Conservation (phyloP, 2,888 invertebrate species). For the Phorcus lineatus region DNA sequence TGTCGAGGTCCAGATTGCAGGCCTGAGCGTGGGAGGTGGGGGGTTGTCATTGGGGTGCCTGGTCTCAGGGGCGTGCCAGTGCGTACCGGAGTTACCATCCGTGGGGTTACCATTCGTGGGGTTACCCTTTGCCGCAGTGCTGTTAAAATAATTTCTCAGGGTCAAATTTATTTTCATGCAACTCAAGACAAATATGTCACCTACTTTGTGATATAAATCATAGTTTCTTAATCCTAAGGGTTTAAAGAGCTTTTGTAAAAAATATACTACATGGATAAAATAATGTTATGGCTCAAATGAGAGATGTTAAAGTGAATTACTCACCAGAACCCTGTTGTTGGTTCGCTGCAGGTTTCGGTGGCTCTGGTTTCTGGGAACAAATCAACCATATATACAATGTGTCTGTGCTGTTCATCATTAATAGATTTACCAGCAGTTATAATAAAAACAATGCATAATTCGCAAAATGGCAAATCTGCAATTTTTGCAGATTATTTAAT, state of each 20-base stretch:
- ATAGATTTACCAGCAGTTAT: no score
- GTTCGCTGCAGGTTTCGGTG: neutral
- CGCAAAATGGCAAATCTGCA: no score
- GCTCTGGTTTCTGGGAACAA: conserved; percentile 26
- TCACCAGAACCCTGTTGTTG: conserved; percentile 7
- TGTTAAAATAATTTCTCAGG: neutral
- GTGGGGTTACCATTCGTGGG: neutral
- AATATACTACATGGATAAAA: no score
- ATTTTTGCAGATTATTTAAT: no score
- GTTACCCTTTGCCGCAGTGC: neutral
- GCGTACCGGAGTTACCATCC: neutral
- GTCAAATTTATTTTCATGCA: neutral
- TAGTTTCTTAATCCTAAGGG: no score
- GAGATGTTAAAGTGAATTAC: no score
- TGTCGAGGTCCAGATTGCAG: neutral
- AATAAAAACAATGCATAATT: no score
- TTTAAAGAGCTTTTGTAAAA: neutral
- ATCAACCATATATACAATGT: neutral
- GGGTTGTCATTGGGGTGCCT: neutral
- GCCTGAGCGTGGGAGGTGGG: neutral
- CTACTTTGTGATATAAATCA: neutral
- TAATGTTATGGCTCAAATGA: no score
- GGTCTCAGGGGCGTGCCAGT: neutral
- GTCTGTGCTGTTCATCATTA: no score
- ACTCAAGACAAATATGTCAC: neutral